A percentile compares a stretch with the other conserved stretches of the same genome.
Evolutionary conservation across 2,113 vertebrate genomes (phyloP).

Genomic region (Notothenia rossii): DNA sequence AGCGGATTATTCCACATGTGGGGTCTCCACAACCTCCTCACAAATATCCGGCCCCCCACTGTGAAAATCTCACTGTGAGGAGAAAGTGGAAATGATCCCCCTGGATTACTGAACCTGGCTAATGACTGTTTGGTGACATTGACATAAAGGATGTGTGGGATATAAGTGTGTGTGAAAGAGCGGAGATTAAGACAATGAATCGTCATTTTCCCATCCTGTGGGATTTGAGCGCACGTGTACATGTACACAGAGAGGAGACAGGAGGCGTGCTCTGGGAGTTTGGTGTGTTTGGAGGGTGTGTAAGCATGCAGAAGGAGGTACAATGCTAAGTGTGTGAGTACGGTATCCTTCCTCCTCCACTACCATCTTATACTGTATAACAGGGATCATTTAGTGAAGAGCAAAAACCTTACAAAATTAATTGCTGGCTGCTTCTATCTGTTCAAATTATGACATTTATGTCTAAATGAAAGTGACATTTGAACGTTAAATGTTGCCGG

Average conservation of each 20-base stretch:
- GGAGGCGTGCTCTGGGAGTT: not conserved
- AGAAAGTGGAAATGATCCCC: constrained; percentile 38
- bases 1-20: constrained; percentile 68
- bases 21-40: constrained; percentile 51
- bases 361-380: constrained; percentile 22
- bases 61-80: constrained; percentile 51
- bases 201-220: constrained; percentile 45
- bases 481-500: no score
- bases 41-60: constrained; percentile 58
- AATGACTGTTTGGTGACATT: constrained; percentile 79
- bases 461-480: not conserved
- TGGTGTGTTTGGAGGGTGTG: not conserved
- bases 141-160: constrained; percentile 59
- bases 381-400: constrained; percentile 47
- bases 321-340: not conserved
- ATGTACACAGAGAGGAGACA: constrained; percentile 35
- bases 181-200: constrained; percentile 26
- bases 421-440: not conserved
- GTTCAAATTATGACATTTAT: not conserved
- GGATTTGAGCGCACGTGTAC: constrained; percentile 24
- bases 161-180: constrained; percentile 43
- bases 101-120: constrained; percentile 45
- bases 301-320: not conserved
- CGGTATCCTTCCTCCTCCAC: not conserved
- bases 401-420: no score